These are phyloP conservation scores for Herpailurus yagouaroundi DNA, from an alignment of 2,113 vertebrate genomes.

Conservation along the genomic window DNA sequence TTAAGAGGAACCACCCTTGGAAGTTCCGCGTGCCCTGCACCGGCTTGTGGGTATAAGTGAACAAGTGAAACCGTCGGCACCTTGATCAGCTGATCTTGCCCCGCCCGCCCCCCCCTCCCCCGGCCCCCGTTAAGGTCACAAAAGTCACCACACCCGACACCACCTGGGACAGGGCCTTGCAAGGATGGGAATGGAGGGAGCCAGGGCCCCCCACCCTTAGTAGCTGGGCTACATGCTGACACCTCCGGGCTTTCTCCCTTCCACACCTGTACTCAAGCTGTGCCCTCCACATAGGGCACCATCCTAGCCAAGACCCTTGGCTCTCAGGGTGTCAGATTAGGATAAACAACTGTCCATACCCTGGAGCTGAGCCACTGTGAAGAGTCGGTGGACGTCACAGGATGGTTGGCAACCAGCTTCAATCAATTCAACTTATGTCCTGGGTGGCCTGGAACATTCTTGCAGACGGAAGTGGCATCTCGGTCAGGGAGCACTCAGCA, in stretches of 20 bases:
- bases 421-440: neutral
- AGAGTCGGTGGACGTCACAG: accelerated
- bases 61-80: neutral
- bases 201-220: neutral
- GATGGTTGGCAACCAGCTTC: neutral
- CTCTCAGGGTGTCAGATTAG: neutral
- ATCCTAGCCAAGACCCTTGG: neutral
- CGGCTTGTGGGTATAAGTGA: too few relatives aligned
- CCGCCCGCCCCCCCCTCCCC: too few relatives aligned
- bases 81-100: too few relatives aligned
- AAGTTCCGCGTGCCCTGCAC: neutral
- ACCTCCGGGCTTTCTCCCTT: neutral
- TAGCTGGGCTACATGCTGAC: accelerated
- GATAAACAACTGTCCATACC: neutral
- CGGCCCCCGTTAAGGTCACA: too few relatives aligned
- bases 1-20: neutral
- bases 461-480: neutral
- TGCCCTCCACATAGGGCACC: neutral
- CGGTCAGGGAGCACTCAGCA: neutral
- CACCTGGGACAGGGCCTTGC: neutral
- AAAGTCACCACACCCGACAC: neutral
- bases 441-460: accelerated
- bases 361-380: neutral
- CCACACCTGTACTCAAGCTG: neutral
- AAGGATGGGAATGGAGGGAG: neutral